Evolutionary conservation across 2,888 invertebrate species (phyloP), one percentile per base, ranked within the genome.

Genomic region (Lasioglossum calceatum): DNA sequence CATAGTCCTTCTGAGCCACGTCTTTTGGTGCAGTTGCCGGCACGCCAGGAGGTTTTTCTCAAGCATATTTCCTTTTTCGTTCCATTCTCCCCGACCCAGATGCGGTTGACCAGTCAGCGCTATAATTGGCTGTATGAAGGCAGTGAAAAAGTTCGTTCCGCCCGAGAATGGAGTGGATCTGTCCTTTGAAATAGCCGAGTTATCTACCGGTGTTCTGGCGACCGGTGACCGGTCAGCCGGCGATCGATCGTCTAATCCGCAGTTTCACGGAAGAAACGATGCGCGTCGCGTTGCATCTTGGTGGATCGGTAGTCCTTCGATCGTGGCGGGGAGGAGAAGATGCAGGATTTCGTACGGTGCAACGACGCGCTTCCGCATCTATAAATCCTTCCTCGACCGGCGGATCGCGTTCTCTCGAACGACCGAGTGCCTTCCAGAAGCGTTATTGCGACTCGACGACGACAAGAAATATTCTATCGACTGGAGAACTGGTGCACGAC

Each of bases 391-490:
- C 44, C 42, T 23, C 54, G 39, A 19, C 47, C 32, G 44, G 42
- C 58, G 74, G 70, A 61, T 58, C 5, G 23, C 36, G n/a, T 79
- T n/a, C 50, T 12, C 47, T 42, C n/a, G 32, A 67, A 14, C 77
- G 58, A 16, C 27, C 67, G 44, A 75, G 72, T 79, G 47, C 27
- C 79, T 88, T 83, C 86, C 79, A 50, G 77, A 67, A 72, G 67
- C 84, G 84, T 90, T 92, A 92, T 91, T 91, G 90, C 91, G 86
- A 80, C 89, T 90, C 87, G 88, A 92, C 89, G 93, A 92, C 92
- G 92, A 90, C 90, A 89, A 91, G 91, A 93, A 92, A 92, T 91
- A 92, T 92, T 89, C 90, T 88, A 89, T 87, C 84, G 86, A 84
- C 80, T 87, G 84, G 77, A 58, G 36, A 86, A 83, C 77, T 75